Conservation (phyloP, 2,888 invertebrate genomes). For the Catocala fraxini region DNA sequence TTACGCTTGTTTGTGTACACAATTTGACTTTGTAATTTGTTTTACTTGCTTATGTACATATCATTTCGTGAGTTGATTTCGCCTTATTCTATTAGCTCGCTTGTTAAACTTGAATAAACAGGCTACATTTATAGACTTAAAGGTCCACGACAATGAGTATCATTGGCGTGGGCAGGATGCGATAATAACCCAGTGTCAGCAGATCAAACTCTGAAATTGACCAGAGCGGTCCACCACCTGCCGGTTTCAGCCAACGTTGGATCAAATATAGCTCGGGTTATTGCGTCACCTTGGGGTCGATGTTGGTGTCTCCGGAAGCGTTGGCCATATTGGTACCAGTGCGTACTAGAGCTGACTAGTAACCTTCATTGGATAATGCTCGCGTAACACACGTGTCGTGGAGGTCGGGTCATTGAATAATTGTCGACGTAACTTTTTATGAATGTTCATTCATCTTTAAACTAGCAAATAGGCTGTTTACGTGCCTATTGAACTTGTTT, state of each 20-base stretch:
- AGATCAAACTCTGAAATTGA: constrained; percentile 63
- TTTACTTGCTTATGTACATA: background rate
- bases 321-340: constrained; percentile 44
- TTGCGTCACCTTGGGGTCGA: constrained; percentile 25
- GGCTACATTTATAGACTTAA: constrained; percentile 56
- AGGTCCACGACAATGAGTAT: constrained; percentile 53
- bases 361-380: constrained; percentile 55
- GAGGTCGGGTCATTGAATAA: constrained; percentile 42
- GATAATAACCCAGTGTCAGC: constrained; percentile 66
- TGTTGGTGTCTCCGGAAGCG: constrained; percentile 38
- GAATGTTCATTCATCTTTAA: constrained; percentile 37
- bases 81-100: background rate
- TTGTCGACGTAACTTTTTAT: constrained; percentile 24
- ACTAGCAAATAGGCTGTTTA: constrained; percentile 3
- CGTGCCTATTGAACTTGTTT: constrained; percentile 10
- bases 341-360: constrained; percentile 56
- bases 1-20: background rate
- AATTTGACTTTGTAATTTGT: background rate
- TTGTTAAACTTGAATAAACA: constrained; percentile 22
- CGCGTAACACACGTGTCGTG: constrained; percentile 44
- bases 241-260: constrained; percentile 43
- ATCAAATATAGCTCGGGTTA: constrained; percentile 39
- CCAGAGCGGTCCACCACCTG: constrained; percentile 59
- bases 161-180: constrained; percentile 62
- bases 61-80: background rate